phyloP scores from a whole-genome alignment of 2,888 invertebrate species.

The Podotricha telesiphe region DNA sequence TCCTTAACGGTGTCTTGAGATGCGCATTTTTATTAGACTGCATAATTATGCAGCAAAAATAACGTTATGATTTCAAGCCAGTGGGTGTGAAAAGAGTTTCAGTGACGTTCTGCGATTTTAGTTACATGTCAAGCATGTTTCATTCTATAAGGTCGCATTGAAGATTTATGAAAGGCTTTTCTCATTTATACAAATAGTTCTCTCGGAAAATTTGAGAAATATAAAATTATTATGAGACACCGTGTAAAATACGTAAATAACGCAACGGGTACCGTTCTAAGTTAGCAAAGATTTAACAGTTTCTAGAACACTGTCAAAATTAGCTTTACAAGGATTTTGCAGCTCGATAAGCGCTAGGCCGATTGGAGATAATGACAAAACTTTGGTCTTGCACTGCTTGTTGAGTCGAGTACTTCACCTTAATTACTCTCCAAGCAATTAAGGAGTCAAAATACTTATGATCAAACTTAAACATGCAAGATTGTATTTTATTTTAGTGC shows the following conservation, averaged over 20 bases:
- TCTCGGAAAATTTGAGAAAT: not conserved
- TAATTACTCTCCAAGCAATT: slow-evolving; percentile 40
- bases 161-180: slow-evolving; percentile 20
- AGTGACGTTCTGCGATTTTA: slow-evolving; percentile 23
- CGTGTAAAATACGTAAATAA: not conserved
- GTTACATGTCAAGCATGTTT: slow-evolving; percentile 29
- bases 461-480: slow-evolving; percentile 26
- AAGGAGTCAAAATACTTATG: slow-evolving; percentile 37
- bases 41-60: slow-evolving; percentile 45
- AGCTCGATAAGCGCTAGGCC: slow-evolving; percentile 44
- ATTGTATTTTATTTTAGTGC: not conserved
- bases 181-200: not conserved
- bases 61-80: slow-evolving; percentile 39
- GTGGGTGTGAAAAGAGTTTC: slow-evolving; percentile 42
- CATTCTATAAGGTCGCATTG: slow-evolving; percentile 21
- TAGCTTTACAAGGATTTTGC: slow-evolving; percentile 41
- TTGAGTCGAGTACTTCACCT: slow-evolving; percentile 30
- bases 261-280: not conserved
- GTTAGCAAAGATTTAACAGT: slow-evolving; percentile 6
- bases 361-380: slow-evolving; percentile 47
- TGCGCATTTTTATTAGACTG: slow-evolving; percentile 53
- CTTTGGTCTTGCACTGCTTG: slow-evolving; percentile 34
- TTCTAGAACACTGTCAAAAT: slow-evolving; percentile 21
- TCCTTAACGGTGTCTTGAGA: slow-evolving; percentile 52
- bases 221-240: not conserved